Percentiles rank a stretch among this genome's conserved stretches.
phyloP scores from a whole-genome alignment of 2,888 invertebrate species.

The Diploptera punctata region DNA sequence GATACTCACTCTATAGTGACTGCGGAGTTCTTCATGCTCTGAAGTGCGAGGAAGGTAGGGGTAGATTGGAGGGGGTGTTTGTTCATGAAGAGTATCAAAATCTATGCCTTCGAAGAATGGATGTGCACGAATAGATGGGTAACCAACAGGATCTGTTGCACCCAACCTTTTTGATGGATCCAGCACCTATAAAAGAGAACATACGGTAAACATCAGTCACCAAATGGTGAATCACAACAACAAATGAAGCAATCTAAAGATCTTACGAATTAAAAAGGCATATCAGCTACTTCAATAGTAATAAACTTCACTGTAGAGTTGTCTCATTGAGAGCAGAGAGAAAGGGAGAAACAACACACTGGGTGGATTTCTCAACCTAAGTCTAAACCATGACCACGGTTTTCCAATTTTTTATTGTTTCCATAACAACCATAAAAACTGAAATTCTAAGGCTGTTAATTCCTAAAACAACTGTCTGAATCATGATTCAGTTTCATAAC shows the following conservation, averaged over 20 bases:
- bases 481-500: too few relatives aligned
- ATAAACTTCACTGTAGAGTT: too few relatives aligned
- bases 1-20: constrained; percentile 62
- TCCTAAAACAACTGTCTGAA: too few relatives aligned
- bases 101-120: constrained; percentile 84
- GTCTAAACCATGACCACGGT: too few relatives aligned
- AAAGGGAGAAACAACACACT: too few relatives aligned
- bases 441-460: too few relatives aligned
- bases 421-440: too few relatives aligned
- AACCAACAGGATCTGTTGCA: constrained; percentile 68
- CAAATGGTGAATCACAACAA: neutral
- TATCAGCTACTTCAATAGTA: too few relatives aligned
- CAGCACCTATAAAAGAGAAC: constrained; percentile 60
- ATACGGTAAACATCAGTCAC: neutral
- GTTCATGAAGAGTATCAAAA: constrained; percentile 79
- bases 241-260: neutral
- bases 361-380: too few relatives aligned
- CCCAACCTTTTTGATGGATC: constrained; percentile 85
- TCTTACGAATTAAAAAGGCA: too few relatives aligned
- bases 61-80: constrained; percentile 82
- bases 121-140: constrained; percentile 85
- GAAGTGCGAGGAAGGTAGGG: constrained; percentile 80
- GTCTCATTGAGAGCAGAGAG: too few relatives aligned
- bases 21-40: constrained; percentile 70
- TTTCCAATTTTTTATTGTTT: too few relatives aligned